Percentiles rank a stretch among this genome's conserved stretches.
phyloP scores from a whole-genome alignment of 2,888 invertebrate species.

The Drepanosiphum platanoidis region DNA sequence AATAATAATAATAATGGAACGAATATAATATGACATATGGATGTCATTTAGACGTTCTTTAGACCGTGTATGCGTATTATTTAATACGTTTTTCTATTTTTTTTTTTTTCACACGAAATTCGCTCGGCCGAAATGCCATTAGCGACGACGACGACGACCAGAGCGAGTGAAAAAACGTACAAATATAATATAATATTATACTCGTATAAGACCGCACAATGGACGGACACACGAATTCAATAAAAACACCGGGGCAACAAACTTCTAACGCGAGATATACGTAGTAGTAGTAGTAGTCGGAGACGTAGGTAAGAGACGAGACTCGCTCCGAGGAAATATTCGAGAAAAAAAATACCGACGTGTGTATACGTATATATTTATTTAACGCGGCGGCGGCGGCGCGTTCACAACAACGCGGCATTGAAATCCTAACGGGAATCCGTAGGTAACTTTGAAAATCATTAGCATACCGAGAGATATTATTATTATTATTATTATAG shows the following conservation, averaged over 20 bases:
- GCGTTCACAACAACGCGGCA: background rate
- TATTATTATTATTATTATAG: background rate
- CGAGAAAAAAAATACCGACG: background rate
- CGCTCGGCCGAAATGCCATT: conserved; percentile 39
- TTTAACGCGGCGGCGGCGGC: too few relatives aligned
- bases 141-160: conserved; percentile 6
- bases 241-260: conserved; percentile 35
- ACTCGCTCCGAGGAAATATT: background rate
- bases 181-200: background rate
- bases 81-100: background rate
- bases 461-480: background rate
- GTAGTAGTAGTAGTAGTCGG: background rate
- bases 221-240: conserved; percentile 24
- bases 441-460: background rate
- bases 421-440: background rate
- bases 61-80: conserved; percentile 49
- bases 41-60: conserved; percentile 37
- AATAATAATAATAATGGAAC: conserved; percentile 11
- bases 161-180: conserved; percentile 11
- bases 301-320: too few relatives aligned
- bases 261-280: conserved; percentile 23
- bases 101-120: conserved; percentile 14
- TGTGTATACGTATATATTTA: too few relatives aligned
- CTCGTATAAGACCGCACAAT: conserved; percentile 32
- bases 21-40: conserved; percentile 27